phyloP scores from a whole-genome alignment of 2,888 invertebrate genomes.

The Octonoba sinensis region DNA sequence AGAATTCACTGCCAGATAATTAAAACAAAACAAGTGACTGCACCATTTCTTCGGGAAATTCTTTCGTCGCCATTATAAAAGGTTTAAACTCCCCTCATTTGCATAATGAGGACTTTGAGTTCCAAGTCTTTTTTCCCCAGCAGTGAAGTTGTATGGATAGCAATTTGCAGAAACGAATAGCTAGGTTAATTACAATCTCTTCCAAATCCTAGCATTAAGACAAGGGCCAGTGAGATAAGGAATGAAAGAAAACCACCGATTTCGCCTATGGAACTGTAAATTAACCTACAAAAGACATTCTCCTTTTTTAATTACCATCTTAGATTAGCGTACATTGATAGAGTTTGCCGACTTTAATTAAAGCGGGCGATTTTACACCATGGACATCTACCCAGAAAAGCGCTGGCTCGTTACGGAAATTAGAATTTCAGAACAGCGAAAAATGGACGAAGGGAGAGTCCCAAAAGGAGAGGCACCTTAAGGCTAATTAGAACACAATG shows the following conservation, averaged over 20 bases:
- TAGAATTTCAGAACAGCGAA: conserved; percentile 25
- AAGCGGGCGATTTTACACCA: conserved; percentile 51
- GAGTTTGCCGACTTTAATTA: conserved; percentile 58
- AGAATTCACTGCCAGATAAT: conserved; percentile 16
- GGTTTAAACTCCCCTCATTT: conserved; percentile 42
- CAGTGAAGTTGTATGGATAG: conserved; percentile 24
- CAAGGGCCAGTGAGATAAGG: conserved; percentile 44
- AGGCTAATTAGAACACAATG: too few relatives aligned
- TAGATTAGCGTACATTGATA: conserved; percentile 57
- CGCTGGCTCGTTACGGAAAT: conserved; percentile 28
- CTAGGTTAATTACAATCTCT: conserved; percentile 51
- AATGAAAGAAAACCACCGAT: conserved; percentile 49
- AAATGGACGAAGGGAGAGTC: neutral
- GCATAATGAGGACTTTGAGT: conserved; percentile 44
- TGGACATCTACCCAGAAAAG: conserved; percentile 43
- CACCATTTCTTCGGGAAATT: conserved; percentile 40
- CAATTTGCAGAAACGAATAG: conserved; percentile 60
- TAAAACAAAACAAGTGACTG: conserved; percentile 32
- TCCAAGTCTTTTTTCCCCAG: conserved; percentile 11
- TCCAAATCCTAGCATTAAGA: conserved; percentile 45
- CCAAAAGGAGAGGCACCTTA: neutral
- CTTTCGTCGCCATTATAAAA: conserved; percentile 47
- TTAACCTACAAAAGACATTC: conserved; percentile 56
- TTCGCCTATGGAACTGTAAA: conserved; percentile 48
- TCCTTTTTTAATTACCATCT: conserved; percentile 58